Base-by-base conservation (phyloP, 37 sponge, comb jelly and placozoan genomes). In the Tethya wilhelma region DNA sequence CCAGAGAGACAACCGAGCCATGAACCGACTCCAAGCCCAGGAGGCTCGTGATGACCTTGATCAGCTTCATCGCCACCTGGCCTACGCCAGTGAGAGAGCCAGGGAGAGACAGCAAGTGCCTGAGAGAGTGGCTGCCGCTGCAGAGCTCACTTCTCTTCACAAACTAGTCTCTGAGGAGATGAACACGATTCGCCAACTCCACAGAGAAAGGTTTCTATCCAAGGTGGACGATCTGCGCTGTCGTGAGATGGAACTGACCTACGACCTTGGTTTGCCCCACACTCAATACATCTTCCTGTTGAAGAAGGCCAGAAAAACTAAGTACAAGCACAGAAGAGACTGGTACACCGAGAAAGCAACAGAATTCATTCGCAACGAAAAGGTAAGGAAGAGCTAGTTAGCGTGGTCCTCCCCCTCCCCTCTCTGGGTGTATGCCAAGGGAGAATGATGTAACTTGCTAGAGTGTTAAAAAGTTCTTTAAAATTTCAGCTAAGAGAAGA, bases 161-260 rank as follows among this genome's bases (percentile, higher is more conserved):
- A 65, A 42, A 30, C 25, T 31, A 14, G 23, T 78, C 28, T 34
- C 28, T 19, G 20, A 23, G 3, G 37, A 79, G 44, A 38, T 79
- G 39, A 29, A 74, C 26, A 56, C n/a, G 34, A 31, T 87, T 55
- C 42, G 66, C 37, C 56, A 72, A 1, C 25, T 72, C 11, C 73
- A 72, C 22, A 8, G 31, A 1, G 32, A 64, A 4, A 44, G 43
- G 7, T 73, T 90, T 57, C 74, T 62, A 36, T 39, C 11, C 12
- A 53, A 69, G 23, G 36, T 81, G 66, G 71, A 69, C n/a, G 67
- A 84, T 26, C 56, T 87, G 44, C 46, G 91, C 45, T 11, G 62
- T 25, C 42, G 70, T 38, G 87, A 86, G 74, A 81, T 89, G 86
- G 75, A 81, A 19, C 58, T 93, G 17, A 43, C 44, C 33, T 83